phyloP scores from a whole-genome alignment of 1,140 invertebrate species.

The Drosophila pruinosa region DNA sequence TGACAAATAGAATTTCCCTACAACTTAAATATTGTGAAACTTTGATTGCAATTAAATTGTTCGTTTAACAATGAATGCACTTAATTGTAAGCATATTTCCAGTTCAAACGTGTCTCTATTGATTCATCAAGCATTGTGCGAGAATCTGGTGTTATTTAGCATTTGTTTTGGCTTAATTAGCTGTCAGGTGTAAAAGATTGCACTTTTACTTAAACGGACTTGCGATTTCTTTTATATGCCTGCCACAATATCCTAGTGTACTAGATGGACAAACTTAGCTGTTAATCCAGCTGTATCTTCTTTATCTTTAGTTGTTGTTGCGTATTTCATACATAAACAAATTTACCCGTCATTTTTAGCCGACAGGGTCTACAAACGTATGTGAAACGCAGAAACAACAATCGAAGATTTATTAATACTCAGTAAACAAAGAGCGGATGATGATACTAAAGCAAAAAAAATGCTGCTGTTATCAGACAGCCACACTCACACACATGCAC shows the following conservation, averaged over 20 bases:
- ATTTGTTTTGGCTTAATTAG: conserved; percentile 11
- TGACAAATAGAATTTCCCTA: background rate
- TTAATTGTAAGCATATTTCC: background rate
- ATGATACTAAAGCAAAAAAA: background rate
- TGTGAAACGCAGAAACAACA: background rate
- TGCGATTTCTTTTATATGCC: background rate
- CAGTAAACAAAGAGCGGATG: conserved; percentile 19
- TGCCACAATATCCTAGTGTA: too few species aligned
- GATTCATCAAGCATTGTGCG: background rate
- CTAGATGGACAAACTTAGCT: background rate
- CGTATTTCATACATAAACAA: background rate
- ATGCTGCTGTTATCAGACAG: conserved; percentile 15
- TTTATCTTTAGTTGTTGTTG: too few species aligned
- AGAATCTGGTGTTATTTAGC: background rate
- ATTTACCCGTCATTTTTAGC: background rate
- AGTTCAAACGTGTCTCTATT: background rate
- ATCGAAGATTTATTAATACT: conserved; percentile 16
- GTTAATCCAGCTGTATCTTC: background rate
- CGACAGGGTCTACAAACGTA: background rate
- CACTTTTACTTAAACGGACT: background rate
- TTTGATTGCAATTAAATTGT: background rate
- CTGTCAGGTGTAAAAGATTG: conserved; percentile 3
- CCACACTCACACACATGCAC: background rate
- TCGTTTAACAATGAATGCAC: background rate
- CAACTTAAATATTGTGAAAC: background rate